Evolutionary conservation across 2,888 invertebrate species (phyloP).

Genomic region (Andrena hattorfiana): DNA sequence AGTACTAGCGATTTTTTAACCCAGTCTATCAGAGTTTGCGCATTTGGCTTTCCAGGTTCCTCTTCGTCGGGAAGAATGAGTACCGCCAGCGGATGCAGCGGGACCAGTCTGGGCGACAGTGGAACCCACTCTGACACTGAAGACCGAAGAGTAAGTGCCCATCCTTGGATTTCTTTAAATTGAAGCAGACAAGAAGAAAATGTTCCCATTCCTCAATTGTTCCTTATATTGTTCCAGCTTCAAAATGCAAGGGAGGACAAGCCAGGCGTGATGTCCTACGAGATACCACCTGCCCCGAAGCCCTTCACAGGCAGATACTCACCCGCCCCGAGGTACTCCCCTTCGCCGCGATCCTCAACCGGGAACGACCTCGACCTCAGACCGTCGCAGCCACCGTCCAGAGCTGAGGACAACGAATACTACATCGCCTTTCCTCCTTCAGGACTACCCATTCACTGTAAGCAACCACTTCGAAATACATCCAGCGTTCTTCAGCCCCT

Average conservation of each 20-base stretch:
- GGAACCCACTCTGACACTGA: conserved; percentile 95
- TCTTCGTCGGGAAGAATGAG: conserved; percentile 93
- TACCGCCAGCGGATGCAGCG: conserved; percentile 90
- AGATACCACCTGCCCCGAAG: conserved; percentile 86
- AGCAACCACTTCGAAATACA: not conserved
- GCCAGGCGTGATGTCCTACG: conserved; percentile 84
- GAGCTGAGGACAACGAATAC: conserved; percentile 81
- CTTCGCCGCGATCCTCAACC: conserved; percentile 73
- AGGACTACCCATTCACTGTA: conserved; percentile 86
- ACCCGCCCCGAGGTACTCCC: conserved; percentile 66
- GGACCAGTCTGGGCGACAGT: conserved; percentile 93
- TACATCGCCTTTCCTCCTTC: conserved; percentile 86
- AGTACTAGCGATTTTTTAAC: conserved; percentile 7
- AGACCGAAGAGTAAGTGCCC: conserved; percentile 87
- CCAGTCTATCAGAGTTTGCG: no score
- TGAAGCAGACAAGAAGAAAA: no score
- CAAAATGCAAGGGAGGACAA: conserved; percentile 79
- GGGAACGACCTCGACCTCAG: conserved; percentile 73
- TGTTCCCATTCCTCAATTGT: no score
- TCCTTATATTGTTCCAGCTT: conserved; percentile 55
- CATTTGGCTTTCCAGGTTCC: conserved; percentile 86
- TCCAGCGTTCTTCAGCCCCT: not conserved
- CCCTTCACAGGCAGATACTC: conserved; percentile 83
- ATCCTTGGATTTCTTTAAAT: no score
- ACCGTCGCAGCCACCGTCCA: conserved; percentile 78